These are phyloP conservation scores for Petrolisthes cinctipes DNA, from an alignment of 2,888 invertebrate genomes.

Conservation along the genomic window DNA sequence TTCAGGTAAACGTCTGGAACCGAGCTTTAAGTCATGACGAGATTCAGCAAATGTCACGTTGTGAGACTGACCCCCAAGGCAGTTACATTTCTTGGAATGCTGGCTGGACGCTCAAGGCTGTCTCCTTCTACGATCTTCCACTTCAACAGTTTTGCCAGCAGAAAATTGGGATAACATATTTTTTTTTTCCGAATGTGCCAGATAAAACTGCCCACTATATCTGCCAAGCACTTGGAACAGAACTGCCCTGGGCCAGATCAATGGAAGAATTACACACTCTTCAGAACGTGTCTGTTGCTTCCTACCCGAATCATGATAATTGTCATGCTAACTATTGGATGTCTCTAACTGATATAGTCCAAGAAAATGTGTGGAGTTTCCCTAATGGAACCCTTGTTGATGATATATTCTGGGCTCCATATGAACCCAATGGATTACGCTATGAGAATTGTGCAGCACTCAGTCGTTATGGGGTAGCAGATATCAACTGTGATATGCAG, in stretches of 20 bases:
- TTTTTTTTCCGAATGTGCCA: conserved; percentile 54
- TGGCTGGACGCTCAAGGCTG: conserved; percentile 53
- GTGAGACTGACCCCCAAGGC: conserved; percentile 51
- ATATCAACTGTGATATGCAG: conserved; percentile 57
- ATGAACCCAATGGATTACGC: conserved; percentile 62
- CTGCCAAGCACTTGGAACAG: conserved; percentile 59
- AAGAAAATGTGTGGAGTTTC: conserved; percentile 49
- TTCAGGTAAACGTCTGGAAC: conserved; percentile 64
- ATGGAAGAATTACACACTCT: conserved; percentile 22
- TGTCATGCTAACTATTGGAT: conserved; percentile 47
- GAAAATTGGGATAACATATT: conserved; percentile 36
- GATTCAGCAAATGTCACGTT: conserved; percentile 45
- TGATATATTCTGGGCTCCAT: conserved; percentile 47
- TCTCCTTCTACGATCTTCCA: conserved; percentile 36
- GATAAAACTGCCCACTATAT: conserved; percentile 48
- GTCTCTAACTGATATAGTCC: conserved; percentile 37
- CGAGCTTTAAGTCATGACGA: conserved; percentile 31
- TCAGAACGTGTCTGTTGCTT: conserved; percentile 9
- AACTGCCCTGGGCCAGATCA: conserved; percentile 46
- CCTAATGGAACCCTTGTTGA: conserved; percentile 32
- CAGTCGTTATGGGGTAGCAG: conserved; percentile 45
- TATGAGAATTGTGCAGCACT: conserved; percentile 63
- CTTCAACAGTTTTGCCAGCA: conserved; percentile 49
- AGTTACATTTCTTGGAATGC: conserved; percentile 63
- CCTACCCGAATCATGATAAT: conserved; percentile 25